These are phyloP conservation scores for Euborellia annulipes DNA, from an alignment of 1,140 invertebrate species.

Conservation along the genomic window DNA sequence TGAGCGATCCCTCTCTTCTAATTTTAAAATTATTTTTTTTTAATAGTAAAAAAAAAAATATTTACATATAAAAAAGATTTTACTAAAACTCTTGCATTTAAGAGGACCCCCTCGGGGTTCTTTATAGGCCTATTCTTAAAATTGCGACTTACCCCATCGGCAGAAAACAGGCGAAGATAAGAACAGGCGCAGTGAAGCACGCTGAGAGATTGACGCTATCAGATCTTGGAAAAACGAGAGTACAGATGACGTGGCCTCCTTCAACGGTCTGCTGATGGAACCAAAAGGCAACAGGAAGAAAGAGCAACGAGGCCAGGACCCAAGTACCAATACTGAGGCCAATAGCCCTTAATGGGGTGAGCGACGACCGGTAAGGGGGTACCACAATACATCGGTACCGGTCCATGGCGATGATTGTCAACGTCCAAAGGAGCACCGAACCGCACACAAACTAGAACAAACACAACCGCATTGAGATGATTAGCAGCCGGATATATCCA, in stretches of 20 bases:
- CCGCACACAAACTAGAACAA: slow-evolving; percentile 39
- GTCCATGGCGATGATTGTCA: slow-evolving; percentile 41
- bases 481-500: too few relatives aligned
- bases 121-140: too few relatives aligned
- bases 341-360: slow-evolving; percentile 30
- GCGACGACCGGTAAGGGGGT: slow-evolving; percentile 35
- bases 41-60: too few relatives aligned
- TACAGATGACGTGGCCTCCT: slow-evolving; percentile 28
- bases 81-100: too few relatives aligned
- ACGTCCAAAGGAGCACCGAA: slow-evolving; percentile 40
- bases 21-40: too few relatives aligned
- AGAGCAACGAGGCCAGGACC: slow-evolving; percentile 31
- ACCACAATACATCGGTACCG: slow-evolving; percentile 37
- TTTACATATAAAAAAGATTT: too few relatives aligned
- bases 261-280: slow-evolving; percentile 26
- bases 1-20: too few relatives aligned
- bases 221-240: slow-evolving; percentile 35
- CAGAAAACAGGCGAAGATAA: slow-evolving; percentile 33
- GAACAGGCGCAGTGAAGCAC: slow-evolving; percentile 34
- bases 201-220: slow-evolving; percentile 31
- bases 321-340: slow-evolving; percentile 30
- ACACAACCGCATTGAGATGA: slow-evolving; percentile 3
- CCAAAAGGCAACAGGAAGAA: slow-evolving; percentile 36
- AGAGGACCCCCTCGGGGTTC: too few relatives aligned
- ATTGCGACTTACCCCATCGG: slow-evolving; percentile 31